Percentiles rank a stretch among this genome's conserved stretches.
These are phyloP conservation scores for Eremophila alpestris DNA, from an alignment of 2,797 vertebrate genomes.

Conservation along the genomic window DNA sequence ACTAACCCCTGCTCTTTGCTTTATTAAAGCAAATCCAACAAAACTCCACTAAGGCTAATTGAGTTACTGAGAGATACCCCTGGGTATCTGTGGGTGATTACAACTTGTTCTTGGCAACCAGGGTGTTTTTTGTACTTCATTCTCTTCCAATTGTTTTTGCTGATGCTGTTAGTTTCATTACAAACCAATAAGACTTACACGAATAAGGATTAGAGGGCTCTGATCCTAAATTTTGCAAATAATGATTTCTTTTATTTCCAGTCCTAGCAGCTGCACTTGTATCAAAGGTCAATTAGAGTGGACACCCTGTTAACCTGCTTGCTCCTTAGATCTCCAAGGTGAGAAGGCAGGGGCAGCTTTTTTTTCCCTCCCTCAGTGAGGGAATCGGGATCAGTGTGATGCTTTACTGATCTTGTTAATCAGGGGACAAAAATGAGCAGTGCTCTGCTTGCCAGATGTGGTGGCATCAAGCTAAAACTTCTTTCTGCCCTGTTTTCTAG, in stretches of 20 bases:
- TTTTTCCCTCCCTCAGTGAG: background rate
- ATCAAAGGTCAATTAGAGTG: background rate
- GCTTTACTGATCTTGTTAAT: slow-evolving; percentile 2
- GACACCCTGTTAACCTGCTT: background rate
- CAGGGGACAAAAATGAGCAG: background rate
- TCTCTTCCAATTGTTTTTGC: background rate
- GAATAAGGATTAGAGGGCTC: background rate
- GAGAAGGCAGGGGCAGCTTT: background rate
- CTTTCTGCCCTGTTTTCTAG: background rate
- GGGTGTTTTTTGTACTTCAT: background rate
- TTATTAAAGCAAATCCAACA: slow-evolving; percentile 51
- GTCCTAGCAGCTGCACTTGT: background rate
- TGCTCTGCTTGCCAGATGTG: background rate
- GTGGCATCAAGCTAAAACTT: background rate
- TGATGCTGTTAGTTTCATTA: slow-evolving; percentile 30
- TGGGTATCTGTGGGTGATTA: slow-evolving; percentile 22
- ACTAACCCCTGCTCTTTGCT: slow-evolving; percentile 28
- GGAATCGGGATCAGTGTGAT: background rate
- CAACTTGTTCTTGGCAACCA: slow-evolving; percentile 3
- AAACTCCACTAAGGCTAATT: slow-evolving; percentile 27
- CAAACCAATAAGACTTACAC: background rate
- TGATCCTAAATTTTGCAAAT: slow-evolving; percentile 30
- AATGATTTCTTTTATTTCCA: background rate
- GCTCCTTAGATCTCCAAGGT: background rate
- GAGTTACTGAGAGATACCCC: slow-evolving; percentile 31